These are phyloP conservation scores for Oegoconia quadripuncta DNA, from an alignment of 2,888 invertebrate species.

Conservation along the genomic window DNA sequence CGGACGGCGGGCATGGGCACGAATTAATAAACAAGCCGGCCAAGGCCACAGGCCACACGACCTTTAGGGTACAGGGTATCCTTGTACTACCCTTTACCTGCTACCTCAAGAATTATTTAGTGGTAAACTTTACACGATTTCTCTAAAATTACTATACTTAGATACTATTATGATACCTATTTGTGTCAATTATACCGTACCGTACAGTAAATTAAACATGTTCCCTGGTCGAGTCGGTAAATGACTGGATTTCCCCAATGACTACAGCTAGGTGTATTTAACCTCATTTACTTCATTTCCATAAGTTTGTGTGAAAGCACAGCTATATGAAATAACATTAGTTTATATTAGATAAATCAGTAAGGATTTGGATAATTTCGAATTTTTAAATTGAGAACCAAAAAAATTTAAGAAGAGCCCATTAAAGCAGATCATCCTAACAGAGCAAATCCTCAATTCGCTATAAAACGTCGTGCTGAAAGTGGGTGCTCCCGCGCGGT, in stretches of 20 bases:
- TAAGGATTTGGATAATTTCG: neutral
- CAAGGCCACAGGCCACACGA: conserved; percentile 61
- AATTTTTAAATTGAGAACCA: neutral
- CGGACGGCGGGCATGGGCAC: conserved; percentile 58
- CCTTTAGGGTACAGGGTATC: conserved; percentile 55
- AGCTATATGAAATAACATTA: too few species aligned
- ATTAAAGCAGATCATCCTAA: conserved; percentile 52
- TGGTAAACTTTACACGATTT: conserved; percentile 1
- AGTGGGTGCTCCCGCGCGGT: conserved; percentile 58
- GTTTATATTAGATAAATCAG: too few species aligned
- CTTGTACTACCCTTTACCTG: conserved; percentile 51
- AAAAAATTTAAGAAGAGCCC: conserved; percentile 6
- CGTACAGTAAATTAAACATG: too few species aligned
- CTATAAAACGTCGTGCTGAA: conserved; percentile 67
- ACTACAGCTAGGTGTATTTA: too few species aligned
- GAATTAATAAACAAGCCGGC: conserved; percentile 74
- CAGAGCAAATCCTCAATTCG: conserved; percentile 61
- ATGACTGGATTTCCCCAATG: too few species aligned
- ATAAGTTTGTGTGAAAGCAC: neutral
- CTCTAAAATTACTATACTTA: neutral
- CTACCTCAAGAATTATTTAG: conserved; percentile 18
- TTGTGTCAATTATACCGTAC: too few species aligned
- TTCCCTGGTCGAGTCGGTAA: too few species aligned
- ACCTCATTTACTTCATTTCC: too few species aligned
- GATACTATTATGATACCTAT: neutral